Base-by-base conservation (phyloP, 1,140 invertebrate species). In the Neodiprion lecontei region DNA sequence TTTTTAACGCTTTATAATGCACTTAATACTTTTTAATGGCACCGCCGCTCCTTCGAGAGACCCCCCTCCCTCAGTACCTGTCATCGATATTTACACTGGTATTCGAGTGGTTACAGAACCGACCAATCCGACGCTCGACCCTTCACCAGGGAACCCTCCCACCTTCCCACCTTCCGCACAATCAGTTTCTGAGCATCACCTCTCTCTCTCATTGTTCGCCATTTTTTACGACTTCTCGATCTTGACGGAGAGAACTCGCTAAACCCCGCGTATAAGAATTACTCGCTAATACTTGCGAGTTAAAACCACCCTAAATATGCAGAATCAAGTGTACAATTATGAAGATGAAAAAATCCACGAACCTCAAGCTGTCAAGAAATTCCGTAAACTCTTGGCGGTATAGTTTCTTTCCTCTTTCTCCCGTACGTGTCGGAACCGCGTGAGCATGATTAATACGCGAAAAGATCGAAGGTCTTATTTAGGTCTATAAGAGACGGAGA, bases 1-100 rank as follows among this genome's bases (percentile, higher is more conserved):
- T 78, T 78, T 80, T 82, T 83, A 82, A 76, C 76, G 75, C 75
- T 67, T 70, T 73, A 72, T 75, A 76, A 78, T 74, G 75, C 72
- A 72, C 48, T 77, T 72, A 61, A 61, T 61, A 61, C 53, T 61
- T 61, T 61, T 61, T 61, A 61, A 61, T 61, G 53, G 53, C 53
- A 17, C 28, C 9, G 53, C 53, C 53, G 53, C 53, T 61, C 53
- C 5, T 61, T 61, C 53, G 53, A 61, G 9, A 61, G 17, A 21
- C 17, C 17, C 17, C 17, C 17, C 17, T 5, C 53, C 28, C 28
- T 9, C 9, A 61, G 53, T 61, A 61, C 11, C 8, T 9, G n/a
- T 61, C n/a, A 61, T 61, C 53, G 53, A 61, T 61, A 61, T 61
- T 61, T 61, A 61, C 53, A 61, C n/a, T 61, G 53, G 53, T 14